Evolutionary conservation across 2,888 invertebrate genomes (phyloP).

Genomic region (Ypsolopha sequella): DNA sequence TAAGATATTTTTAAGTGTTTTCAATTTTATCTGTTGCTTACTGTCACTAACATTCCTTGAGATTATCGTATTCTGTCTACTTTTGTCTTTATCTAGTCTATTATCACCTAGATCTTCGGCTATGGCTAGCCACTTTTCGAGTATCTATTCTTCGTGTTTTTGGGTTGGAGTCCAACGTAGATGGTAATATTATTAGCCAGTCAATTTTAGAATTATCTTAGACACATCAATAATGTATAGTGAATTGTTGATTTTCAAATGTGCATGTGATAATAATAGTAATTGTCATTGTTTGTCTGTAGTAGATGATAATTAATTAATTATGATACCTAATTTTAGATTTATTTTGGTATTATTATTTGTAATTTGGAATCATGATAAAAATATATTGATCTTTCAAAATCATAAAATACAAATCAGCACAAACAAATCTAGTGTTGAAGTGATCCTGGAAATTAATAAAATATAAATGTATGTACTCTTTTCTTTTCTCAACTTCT

Average conservation of each 20-base stretch:
- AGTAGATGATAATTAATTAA: neutral
- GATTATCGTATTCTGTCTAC: too few relatives aligned
- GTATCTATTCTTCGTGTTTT: too few relatives aligned
- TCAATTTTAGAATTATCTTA: too few relatives aligned
- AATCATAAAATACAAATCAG: neutral
- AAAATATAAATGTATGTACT: conserved; percentile 4
- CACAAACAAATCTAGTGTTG: neutral
- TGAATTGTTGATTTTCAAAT: neutral
- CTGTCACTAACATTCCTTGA: neutral
- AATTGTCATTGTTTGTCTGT: neutral
- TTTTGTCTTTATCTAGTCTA: too few relatives aligned
- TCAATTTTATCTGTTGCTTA: neutral
- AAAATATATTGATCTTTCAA: neutral
- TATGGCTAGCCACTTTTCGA: too few relatives aligned
- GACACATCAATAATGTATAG: too few relatives aligned
- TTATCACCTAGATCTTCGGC: too few relatives aligned
- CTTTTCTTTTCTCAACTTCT: too few relatives aligned
- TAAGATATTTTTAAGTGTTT: neutral
- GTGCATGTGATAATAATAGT: neutral
- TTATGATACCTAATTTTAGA: neutral
- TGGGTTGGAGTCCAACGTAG: too few relatives aligned
- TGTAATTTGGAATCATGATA: neutral
- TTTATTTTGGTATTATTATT: neutral
- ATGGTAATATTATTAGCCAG: too few relatives aligned
- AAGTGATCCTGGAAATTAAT: neutral